Base-by-base conservation (phyloP, 2,113 vertebrate species). In the Melanotaenia duboulayi region DNA sequence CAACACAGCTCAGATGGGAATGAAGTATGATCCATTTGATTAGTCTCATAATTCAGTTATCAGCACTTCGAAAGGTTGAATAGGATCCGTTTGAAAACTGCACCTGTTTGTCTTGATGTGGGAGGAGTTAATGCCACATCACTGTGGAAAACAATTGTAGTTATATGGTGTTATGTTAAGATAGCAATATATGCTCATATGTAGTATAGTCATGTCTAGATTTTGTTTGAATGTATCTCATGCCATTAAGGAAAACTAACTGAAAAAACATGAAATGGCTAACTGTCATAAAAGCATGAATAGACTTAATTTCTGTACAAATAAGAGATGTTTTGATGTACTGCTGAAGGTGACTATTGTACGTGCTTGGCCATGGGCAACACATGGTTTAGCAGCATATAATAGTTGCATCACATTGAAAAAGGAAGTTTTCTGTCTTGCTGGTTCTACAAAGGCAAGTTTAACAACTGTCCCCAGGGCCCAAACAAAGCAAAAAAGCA, bases 1-100 rank as follows among this genome's bases (percentile, higher is more conserved):
- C 65, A n/a, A 74, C 65, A 73, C 67, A 68, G 80, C 72, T 86
- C 83, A 84, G 62, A 78, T 81, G 61, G 76, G 63, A 76, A 48
- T 76, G 65, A 79, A 82, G 74, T 70, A 83, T 79, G 82, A 84
- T 80, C 74, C 67, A 73, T 71, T 83, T 81, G 85, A 90, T 87
- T 84, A 78, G 69, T 76, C 67, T 66, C 64, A 76, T 86, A 67
- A 81, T 81, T 83, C 68, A 78, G 66, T 75, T 79, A 80, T 81
- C 82, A 78, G 62, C 65, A 49, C 59, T 87, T 62, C 70, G 51
- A 88, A 90, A 90, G 80, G 84, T 87, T 88, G 73, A 59, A 59
- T 44, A 17, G 48, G 75, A 79, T 76, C 78, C 81, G 69, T 54
- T 78, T 69, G 61, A 72, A 84, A 67, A 66, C 69, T 65, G 62